Evolutionary conservation across 2,888 invertebrate genomes (phyloP).

Genomic region (Sarcophaga caerulescens): DNA sequence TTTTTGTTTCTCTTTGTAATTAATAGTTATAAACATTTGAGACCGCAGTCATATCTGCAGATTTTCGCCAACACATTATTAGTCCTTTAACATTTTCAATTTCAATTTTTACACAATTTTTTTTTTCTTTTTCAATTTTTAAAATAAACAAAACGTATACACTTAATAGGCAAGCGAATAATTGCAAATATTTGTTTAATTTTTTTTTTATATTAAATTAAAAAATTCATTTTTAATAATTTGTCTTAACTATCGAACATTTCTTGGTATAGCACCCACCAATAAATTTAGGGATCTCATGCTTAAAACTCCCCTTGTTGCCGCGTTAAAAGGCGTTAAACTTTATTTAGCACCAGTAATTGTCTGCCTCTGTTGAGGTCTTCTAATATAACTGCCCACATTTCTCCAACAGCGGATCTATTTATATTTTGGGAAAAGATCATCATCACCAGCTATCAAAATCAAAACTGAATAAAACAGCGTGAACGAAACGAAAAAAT

Average conservation of each 20-base stretch:
- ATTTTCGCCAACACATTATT: no score
- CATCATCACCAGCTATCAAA: slow-evolving; percentile 58
- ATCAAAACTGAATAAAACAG: slow-evolving; percentile 9
- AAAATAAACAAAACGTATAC: no score
- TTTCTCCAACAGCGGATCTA: slow-evolving; percentile 79
- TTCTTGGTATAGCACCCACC: slow-evolving; percentile 77
- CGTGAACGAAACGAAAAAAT: not conserved
- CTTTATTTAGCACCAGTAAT: slow-evolving; percentile 74
- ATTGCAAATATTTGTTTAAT: not conserved
- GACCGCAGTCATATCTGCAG: no score
- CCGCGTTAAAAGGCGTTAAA: slow-evolving; percentile 76
- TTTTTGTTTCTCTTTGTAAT: no score
- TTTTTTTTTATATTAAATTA: not conserved
- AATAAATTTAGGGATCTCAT: slow-evolving; percentile 81
- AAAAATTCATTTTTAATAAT: slow-evolving; percentile 4
- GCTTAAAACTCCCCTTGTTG: slow-evolving; percentile 77
- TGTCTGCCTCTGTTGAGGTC: slow-evolving; percentile 79
- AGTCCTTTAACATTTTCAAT: no score
- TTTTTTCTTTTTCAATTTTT: no score
- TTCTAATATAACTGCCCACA: slow-evolving; percentile 81
- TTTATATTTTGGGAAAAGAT: slow-evolving; percentile 80
- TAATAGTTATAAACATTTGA: no score
- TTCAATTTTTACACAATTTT: no score
- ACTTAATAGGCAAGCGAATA: no score
- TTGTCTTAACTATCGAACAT: not conserved